A percentile compares a stretch with the other conserved stretches of the same genome.
These are phyloP conservation scores for Eretmochelys imbricata DNA, from an alignment of 2,113 vertebrate species.

Conservation along the genomic window DNA sequence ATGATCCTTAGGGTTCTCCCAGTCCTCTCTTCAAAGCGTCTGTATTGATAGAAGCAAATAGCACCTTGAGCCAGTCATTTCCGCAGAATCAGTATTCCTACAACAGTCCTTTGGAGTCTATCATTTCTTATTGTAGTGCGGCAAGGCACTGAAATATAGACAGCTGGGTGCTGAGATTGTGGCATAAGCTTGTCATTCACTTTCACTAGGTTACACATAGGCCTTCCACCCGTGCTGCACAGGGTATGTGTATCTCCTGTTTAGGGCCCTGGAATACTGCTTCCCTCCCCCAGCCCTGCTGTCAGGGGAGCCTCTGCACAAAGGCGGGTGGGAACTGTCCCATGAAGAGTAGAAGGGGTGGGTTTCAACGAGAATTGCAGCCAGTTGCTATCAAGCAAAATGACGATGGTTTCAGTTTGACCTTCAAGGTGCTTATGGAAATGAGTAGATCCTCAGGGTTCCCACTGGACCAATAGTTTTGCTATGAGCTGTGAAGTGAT, in stretches of 20 bases:
- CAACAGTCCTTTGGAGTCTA: background rate
- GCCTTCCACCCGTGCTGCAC: background rate
- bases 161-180: fast-evolving
- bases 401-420: background rate
- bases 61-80: background rate
- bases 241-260: background rate
- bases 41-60: background rate
- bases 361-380: background rate
- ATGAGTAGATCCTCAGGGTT: background rate
- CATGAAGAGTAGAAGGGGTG: background rate
- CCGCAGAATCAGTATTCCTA: background rate
- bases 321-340: background rate
- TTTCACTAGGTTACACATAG: background rate
- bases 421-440: background rate
- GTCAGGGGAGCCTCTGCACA: background rate
- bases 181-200: background rate
- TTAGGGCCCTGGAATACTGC: background rate
- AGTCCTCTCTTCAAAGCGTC: background rate
- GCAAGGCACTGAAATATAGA: background rate
- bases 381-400: background rate
- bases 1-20: background rate
- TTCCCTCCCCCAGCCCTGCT: background rate
- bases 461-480: background rate
- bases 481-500: background rate
- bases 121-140: background rate